phyloP scores from a whole-genome alignment of 2,113 vertebrate species.

The Bubo blakistoni region DNA sequence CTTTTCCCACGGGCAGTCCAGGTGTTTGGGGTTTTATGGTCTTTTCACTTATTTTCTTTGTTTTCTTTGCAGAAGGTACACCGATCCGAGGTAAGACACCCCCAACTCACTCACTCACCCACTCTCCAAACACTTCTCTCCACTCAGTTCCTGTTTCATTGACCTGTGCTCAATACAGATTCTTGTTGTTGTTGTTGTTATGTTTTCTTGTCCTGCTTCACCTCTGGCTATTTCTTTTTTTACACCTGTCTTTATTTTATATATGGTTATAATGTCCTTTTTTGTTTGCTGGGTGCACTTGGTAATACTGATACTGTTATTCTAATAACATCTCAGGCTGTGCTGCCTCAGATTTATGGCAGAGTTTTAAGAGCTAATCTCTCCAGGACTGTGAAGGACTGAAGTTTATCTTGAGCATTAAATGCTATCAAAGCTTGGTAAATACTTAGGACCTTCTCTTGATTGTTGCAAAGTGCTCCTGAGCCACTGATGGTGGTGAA shows the following conservation, averaged over 20 bases:
- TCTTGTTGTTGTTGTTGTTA: background rate
- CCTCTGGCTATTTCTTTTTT: slow-evolving; percentile 32
- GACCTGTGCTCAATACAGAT: slow-evolving; percentile 27
- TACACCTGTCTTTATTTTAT: slow-evolving; percentile 54
- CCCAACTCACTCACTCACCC: slow-evolving; percentile 21
- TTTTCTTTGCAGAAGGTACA: slow-evolving; percentile 94
- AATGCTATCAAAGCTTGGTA: slow-evolving; percentile 1
- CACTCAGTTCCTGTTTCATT: slow-evolving; percentile 53
- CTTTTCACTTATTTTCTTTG: slow-evolving; percentile 72
- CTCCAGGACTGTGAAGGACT: slow-evolving; percentile 9
- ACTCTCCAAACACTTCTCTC: slow-evolving; percentile 49
- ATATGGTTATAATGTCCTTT: slow-evolving; percentile 21
- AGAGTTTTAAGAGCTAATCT: slow-evolving; percentile 47
- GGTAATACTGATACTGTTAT: background rate
- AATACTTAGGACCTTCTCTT: slow-evolving; percentile 2
- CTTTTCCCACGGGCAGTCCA: slow-evolving; percentile 56
- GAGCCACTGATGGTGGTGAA: background rate
- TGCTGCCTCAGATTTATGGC: slow-evolving; percentile 36
- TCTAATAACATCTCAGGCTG: background rate
- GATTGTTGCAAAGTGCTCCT: background rate
- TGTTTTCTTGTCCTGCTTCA: slow-evolving; percentile 37
- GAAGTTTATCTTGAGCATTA: slow-evolving; percentile 30
- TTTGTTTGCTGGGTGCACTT: slow-evolving; percentile 58
- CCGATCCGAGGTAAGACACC: slow-evolving; percentile 97
- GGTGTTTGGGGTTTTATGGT: slow-evolving; percentile 63